Evolutionary conservation across 2,888 invertebrate species (phyloP).

Genomic region (Chalcis sispes): DNA sequence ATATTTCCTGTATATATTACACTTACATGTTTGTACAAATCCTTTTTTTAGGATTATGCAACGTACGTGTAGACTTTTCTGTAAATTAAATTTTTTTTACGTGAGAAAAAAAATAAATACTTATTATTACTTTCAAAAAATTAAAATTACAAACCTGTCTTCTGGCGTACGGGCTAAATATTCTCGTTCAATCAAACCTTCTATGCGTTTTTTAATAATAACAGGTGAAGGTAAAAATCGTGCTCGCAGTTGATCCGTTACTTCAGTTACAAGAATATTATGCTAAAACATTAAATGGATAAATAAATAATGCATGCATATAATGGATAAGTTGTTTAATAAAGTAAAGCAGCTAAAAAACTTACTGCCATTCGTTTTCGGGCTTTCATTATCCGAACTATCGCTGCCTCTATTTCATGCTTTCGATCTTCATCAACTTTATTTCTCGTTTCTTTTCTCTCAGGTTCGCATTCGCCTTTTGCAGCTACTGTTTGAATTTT

Average conservation of each 20-base stretch:
- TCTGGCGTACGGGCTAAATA: conserved; percentile 98
- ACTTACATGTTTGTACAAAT: conserved; percentile 73
- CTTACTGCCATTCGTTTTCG: conserved; percentile 93
- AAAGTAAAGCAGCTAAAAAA: conserved; percentile 51
- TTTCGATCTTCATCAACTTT: conserved; percentile 99
- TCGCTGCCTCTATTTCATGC: conserved; percentile 99
- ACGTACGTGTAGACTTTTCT: conserved; percentile 96
- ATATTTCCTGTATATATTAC: conserved; percentile 43
- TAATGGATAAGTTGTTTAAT: background rate
- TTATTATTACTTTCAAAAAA: background rate
- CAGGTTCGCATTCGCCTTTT: conserved; percentile 99
- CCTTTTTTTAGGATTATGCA: conserved; percentile 81
- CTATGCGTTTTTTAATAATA: conserved; percentile 99
- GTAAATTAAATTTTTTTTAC: conserved; percentile 67
- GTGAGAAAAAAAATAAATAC: conserved; percentile 23
- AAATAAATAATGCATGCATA: background rate
- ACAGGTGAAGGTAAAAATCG: conserved; percentile 98
- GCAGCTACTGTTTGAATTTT: conserved; percentile 96
- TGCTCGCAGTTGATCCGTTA: conserved; percentile 96
- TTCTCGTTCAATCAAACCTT: conserved; percentile 99
- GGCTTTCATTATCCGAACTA: conserved; percentile 99
- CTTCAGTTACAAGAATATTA: conserved; percentile 96
- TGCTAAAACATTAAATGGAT: conserved; percentile 79
- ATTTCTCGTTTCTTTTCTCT: conserved; percentile 96
- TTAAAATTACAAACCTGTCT: conserved; percentile 82